Conservation (phyloP, 2,888 invertebrate genomes). For the Lobophora halterata region DNA sequence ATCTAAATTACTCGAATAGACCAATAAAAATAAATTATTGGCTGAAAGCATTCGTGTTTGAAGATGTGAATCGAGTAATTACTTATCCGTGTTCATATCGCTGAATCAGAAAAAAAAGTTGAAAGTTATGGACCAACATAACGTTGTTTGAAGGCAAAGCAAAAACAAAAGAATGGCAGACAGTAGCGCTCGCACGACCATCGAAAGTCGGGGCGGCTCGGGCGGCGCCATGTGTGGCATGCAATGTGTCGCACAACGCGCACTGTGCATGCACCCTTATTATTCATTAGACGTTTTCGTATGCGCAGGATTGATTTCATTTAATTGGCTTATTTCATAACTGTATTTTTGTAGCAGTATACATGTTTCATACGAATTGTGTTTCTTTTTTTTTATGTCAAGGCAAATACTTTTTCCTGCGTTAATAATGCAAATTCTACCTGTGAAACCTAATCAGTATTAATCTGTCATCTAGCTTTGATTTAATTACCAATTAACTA, state of each 20-base stretch:
- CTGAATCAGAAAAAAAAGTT: conserved; percentile 52
- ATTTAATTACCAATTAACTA: conserved; percentile 12
- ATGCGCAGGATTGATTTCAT: conserved; percentile 13
- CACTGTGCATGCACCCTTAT: conserved; percentile 25
- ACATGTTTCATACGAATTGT: too few species aligned
- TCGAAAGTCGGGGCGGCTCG: too few species aligned
- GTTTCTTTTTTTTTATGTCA: too few species aligned
- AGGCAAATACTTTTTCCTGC: background rate
- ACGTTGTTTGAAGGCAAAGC: conserved; percentile 44
- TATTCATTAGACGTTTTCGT: conserved; percentile 26
- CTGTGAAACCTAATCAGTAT: conserved; percentile 3
- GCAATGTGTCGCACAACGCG: conserved; percentile 27
- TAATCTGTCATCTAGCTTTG: too few species aligned
- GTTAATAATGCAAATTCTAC: conserved; percentile 2
- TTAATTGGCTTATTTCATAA: too few species aligned
- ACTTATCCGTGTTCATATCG: conserved; percentile 60
- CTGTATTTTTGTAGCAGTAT: too few species aligned
- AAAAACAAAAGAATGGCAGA: conserved; percentile 56
- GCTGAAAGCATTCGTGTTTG: conserved; percentile 34
- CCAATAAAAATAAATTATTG: conserved; percentile 33
- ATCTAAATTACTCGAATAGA: conserved; percentile 19
- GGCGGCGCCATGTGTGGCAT: conserved; percentile 38
- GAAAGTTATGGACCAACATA: conserved; percentile 52
- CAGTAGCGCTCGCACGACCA: conserved; percentile 53
- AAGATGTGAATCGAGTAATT: conserved; percentile 52